Evolutionary conservation across 2,888 invertebrate genomes (phyloP).

Genomic region (Altica lythri): DNA sequence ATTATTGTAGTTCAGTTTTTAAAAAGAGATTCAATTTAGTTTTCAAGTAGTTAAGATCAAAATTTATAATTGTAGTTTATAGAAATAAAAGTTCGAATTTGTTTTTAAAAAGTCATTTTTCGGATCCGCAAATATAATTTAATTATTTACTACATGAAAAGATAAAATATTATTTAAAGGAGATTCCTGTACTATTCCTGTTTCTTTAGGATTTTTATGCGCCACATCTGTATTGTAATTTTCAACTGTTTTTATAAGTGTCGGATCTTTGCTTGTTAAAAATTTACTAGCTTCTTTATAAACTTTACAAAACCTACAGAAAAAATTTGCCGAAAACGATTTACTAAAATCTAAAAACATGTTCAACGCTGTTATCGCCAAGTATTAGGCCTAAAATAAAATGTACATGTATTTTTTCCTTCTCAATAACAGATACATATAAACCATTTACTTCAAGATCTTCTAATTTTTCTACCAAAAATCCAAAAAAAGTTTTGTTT

Average conservation of each 20-base stretch:
- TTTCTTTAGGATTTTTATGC: conserved; percentile 7
- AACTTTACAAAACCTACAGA: conserved; percentile 22
- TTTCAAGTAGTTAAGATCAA: too few relatives aligned
- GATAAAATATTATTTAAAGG: conserved; percentile 15
- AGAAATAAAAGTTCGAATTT: too few relatives aligned
- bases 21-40: too few relatives aligned
- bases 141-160: too few relatives aligned
- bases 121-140: too few relatives aligned
- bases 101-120: too few relatives aligned
- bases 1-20: too few relatives aligned
- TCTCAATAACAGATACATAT: too few relatives aligned
- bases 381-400: conserved; percentile 27
- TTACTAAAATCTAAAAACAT: conserved; percentile 22
- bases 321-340: conserved; percentile 14
- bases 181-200: conserved; percentile 14
- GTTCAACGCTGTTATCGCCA: conserved; percentile 30
- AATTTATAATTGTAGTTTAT: too few relatives aligned
- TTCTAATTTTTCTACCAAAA: too few relatives aligned
- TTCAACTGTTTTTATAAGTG: conserved; percentile 2
- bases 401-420: conserved; percentile 17
- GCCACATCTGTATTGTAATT: conserved; percentile 19
- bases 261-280: neutral
- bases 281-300: conserved; percentile 8
- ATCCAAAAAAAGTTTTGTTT: too few relatives aligned
- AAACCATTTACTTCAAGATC: too few relatives aligned